These are phyloP conservation scores for Pseudochirops corinnae DNA, from an alignment of 2,797 vertebrate genomes.

Conservation along the genomic window DNA sequence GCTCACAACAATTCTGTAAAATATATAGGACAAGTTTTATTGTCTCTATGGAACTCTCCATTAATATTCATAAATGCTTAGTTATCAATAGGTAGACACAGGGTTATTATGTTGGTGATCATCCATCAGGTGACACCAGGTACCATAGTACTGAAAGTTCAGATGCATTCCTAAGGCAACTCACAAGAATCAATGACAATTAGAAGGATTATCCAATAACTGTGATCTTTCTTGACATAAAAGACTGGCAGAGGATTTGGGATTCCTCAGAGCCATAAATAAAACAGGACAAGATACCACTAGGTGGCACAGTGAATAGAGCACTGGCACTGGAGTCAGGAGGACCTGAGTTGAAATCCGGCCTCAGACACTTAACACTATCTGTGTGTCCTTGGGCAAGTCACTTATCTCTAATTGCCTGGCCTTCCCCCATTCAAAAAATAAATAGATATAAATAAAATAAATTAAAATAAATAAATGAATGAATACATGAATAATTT, in stretches of 20 bases:
- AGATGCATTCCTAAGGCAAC: slow-evolving; percentile 48
- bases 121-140: background rate
- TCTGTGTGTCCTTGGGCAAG: no score
- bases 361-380: no score
- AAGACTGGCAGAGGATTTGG: slow-evolving; percentile 18
- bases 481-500: no score
- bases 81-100: background rate
- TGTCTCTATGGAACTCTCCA: background rate
- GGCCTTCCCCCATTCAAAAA: no score
- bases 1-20: background rate
- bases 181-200: slow-evolving; percentile 44
- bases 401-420: no score
- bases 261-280: slow-evolving; percentile 13
- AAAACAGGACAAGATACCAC: background rate
- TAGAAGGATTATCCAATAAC: slow-evolving; percentile 30
- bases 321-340: no score
- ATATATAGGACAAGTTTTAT: background rate
- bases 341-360: no score
- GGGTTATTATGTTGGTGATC: background rate
- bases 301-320: no score
- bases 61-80: background rate
- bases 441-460: no score
- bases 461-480: no score
- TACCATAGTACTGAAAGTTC: slow-evolving; percentile 35
- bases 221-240: slow-evolving; percentile 55